These are phyloP conservation scores for Autographa gamma DNA, from an alignment of 2,888 invertebrate species.

Conservation along the genomic window DNA sequence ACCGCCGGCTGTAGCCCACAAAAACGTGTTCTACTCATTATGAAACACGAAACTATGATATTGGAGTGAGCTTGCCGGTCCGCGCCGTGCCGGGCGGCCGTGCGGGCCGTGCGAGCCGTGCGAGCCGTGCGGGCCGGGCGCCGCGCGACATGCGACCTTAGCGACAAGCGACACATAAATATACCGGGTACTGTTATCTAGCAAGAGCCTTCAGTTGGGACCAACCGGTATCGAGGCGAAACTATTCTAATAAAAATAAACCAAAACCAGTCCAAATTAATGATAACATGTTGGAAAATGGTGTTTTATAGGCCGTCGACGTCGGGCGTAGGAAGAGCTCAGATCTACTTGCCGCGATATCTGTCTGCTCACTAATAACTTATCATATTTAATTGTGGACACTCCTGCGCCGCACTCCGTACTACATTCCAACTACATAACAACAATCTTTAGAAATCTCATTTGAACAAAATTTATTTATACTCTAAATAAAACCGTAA, in stretches of 20 bases:
- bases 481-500: slow-evolving; percentile 19
- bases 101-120: too few species aligned
- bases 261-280: slow-evolving; percentile 84
- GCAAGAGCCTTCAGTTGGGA: slow-evolving; percentile 76
- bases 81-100: slow-evolving; percentile 11
- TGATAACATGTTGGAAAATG: slow-evolving; percentile 72
- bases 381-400: slow-evolving; percentile 48
- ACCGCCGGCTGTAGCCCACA: slow-evolving; percentile 71
- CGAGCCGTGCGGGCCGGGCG: not conserved
- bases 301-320: slow-evolving; percentile 60
- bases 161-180: slow-evolving; percentile 75
- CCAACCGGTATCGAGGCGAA: slow-evolving; percentile 85
- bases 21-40: slow-evolving; percentile 86
- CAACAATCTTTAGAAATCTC: slow-evolving; percentile 18
- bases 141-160: slow-evolving; percentile 61
- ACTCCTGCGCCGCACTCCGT: slow-evolving; percentile 13
- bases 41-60: slow-evolving; percentile 87
- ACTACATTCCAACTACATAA: slow-evolving; percentile 17
- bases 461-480: slow-evolving; percentile 26
- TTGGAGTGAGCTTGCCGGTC: slow-evolving; percentile 69
- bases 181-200: slow-evolving; percentile 87
- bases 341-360: slow-evolving; percentile 47
- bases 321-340: slow-evolving; percentile 59
- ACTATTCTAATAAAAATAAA: slow-evolving; percentile 86
- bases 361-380: slow-evolving; percentile 50